phyloP scores from a whole-genome alignment of 2,888 invertebrate genomes.

The Lumbricus terrestris region DNA sequence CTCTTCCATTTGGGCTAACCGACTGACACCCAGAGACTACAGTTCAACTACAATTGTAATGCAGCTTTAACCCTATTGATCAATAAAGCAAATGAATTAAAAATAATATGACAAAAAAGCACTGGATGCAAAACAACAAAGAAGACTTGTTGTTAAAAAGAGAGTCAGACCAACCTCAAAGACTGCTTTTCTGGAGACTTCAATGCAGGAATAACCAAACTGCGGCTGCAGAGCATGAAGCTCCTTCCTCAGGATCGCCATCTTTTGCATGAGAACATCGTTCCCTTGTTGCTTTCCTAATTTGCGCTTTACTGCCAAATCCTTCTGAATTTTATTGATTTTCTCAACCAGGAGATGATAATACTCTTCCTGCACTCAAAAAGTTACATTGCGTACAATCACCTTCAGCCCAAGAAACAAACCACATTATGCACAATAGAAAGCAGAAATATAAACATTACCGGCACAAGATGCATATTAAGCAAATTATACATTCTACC shows the following conservation, averaged over 20 bases:
- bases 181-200: slow-evolving; percentile 72
- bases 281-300: not conserved
- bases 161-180: slow-evolving; percentile 63
- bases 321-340: slow-evolving; percentile 99
- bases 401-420: no score
- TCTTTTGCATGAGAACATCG: slow-evolving; percentile 82
- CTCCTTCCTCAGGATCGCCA: slow-evolving; percentile 83
- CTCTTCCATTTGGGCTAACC: no score
- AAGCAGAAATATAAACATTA: no score
- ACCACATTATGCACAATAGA: no score
- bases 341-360: slow-evolving; percentile 97
- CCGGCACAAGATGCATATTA: no score
- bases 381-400: no score
- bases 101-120: not conserved
- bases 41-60: no score
- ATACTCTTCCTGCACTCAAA: slow-evolving; percentile 75
- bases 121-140: no score
- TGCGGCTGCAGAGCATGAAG: slow-evolving; percentile 87
- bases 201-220: slow-evolving; percentile 90
- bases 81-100: not conserved
- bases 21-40: no score
- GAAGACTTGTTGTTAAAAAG: not conserved
- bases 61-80: no score
- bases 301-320: slow-evolving; percentile 69
- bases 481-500: no score